Conservation (phyloP, 2,113 vertebrate genomes). For the Steatornis caripensis region DNA sequence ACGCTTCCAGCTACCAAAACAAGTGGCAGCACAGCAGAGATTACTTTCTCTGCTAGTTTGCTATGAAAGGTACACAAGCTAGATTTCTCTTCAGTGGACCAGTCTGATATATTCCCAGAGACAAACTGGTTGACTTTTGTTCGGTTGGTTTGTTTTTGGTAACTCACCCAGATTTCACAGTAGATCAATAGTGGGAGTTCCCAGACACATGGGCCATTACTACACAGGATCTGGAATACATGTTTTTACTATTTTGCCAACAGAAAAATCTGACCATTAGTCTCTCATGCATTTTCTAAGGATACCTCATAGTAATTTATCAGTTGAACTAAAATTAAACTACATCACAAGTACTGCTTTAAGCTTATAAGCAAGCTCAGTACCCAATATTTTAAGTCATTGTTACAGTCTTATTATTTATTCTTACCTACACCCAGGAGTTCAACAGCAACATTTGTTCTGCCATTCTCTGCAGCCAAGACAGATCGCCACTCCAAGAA, state of each 20-base stretch:
- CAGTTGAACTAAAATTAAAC: neutral
- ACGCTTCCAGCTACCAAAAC: neutral
- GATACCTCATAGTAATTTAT: neutral
- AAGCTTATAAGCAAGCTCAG: neutral
- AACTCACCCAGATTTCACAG: neutral
- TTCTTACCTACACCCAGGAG: constrained; percentile 93
- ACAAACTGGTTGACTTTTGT: neutral
- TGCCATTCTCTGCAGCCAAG: constrained; percentile 81
- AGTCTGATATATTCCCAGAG: neutral
- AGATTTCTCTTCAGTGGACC: neutral
- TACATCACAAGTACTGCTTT: neutral
- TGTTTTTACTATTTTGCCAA: neutral
- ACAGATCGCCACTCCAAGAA: constrained; percentile 94
- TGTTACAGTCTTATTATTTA: neutral
- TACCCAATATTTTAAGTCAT: neutral
- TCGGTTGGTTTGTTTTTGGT: neutral
- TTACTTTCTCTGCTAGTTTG: neutral
- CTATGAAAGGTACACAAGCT: neutral
- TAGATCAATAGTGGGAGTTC: neutral
- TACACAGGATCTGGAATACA: neutral
- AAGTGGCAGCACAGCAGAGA: neutral
- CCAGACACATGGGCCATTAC: neutral
- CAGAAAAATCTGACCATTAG: neutral
- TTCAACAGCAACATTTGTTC: constrained; percentile 83
- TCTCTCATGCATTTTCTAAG: neutral